Evolutionary conservation across 1,140 invertebrate genomes (phyloP).

Genomic region (Zeugodacus cucurbitae): DNA sequence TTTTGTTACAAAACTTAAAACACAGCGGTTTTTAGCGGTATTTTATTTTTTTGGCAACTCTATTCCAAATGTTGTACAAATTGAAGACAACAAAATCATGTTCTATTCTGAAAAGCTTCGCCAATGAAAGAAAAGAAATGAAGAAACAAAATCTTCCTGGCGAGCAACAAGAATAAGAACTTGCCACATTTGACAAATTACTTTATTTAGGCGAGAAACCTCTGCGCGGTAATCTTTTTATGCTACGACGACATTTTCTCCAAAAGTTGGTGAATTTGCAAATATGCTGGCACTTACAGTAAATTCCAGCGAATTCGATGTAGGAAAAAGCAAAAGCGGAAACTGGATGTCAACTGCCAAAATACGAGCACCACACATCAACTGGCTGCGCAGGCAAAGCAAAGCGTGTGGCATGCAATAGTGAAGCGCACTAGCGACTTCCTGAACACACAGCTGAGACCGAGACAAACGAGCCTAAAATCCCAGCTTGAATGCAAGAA

Average conservation of each 20-base stretch:
- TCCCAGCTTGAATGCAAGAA: not conserved
- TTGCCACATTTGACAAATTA: not conserved
- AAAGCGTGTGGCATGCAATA: slow-evolving; percentile 13
- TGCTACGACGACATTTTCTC: not conserved
- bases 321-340: not conserved
- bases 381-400: not conserved
- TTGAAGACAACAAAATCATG: too few species aligned
- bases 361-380: not conserved
- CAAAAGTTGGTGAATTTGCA: not conserved
- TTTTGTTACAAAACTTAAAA: too few species aligned
- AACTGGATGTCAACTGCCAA: not conserved
- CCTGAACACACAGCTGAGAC: not conserved
- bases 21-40: too few species aligned
- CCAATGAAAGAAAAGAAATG: not conserved
- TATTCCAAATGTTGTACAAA: too few species aligned
- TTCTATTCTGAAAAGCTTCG: too few species aligned
- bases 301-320: not conserved
- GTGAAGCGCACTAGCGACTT: not conserved
- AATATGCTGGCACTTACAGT: not conserved
- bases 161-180: not conserved
- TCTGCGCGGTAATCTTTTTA: not conserved
- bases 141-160: not conserved
- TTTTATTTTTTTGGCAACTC: too few species aligned
- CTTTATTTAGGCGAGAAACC: not conserved
- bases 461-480: not conserved